Evolutionary conservation across 2,113 vertebrate genomes (phyloP), one percentile per base, ranked within the genome.

Genomic region (Piaya cayana): DNA sequence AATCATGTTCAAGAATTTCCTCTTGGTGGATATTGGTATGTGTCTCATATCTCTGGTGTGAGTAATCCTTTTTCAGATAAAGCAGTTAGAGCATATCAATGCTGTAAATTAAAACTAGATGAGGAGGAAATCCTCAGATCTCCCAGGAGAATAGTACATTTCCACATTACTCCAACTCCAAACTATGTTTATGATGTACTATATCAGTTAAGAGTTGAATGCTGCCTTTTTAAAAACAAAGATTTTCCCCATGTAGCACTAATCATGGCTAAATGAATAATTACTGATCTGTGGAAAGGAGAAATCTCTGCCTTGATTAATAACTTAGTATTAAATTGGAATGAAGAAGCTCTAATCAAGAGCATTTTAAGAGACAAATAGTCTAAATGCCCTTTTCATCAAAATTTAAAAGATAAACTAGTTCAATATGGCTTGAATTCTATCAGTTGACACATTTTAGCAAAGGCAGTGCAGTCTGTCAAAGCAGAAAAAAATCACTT

Each of bases 61-160:
- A 0, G 1, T 42, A 88, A 79, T 34, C 15, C 21, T 64, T 39
- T 93, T 93, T 79, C 39, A 72, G 43, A 82, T 88, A 90, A 87
- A 90, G 55, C 45, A 74, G 62, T 76, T 82, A 56, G 5, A 76
- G 15, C 6, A 18, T 72, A 69, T 65, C 25, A 65, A 15, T 69
- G 23, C 34, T 72, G 63, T 88, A 90, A 88, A 78, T 88, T 60
- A 67, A 90, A 92, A 83, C 83, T 67, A 88, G 50, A 84, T 45
- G 43, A 72, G 70, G 23, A 89, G 34, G 27, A 92, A 90, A 82
- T 82, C 14, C 29, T 50, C 39, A 79, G 11, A 26, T 23, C 5
- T 84, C 58, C 53, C 43, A 45, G 32, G n/a, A 72, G 78, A 92
- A 58, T 5, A 47, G 32, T 63, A 56, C 34, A 13, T 64, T 13